Evolutionary conservation across 2,113 vertebrate species (phyloP), one percentile per base, ranked within the genome.

Genomic region (Suncus etruscus): DNA sequence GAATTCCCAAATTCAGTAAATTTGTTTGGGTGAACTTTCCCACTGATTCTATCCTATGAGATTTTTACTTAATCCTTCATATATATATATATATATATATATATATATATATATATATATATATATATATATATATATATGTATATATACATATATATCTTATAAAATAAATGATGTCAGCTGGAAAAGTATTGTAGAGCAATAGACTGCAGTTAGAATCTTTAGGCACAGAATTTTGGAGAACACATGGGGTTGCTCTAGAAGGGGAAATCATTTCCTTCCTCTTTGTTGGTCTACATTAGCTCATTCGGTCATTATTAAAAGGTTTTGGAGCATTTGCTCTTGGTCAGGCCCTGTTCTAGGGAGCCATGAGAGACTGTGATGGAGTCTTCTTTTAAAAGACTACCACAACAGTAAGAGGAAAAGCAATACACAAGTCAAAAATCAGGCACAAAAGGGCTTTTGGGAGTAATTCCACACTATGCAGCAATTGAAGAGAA

Each of bases 61-160:
- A 74, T 24, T 92, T 58, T 50, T 29, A 54, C 3, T 92, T 68
- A 81, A 73, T 89, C 82, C 31, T 91, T 83, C 11, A 25, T 32
- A 31, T 16, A 47, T 18, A 66, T 65, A n/a, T n/a, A n/a, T n/a
- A n/a, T n/a, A n/a, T n/a, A n/a, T n/a, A n/a, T n/a, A n/a, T n/a
- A n/a, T n/a, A n/a, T n/a, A n/a, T n/a, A n/a, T n/a, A n/a, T n/a
- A 47, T 18, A 66, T 65, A 25, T 32, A 31, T 16, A 47, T 18
- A 66, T 65, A 25, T 32, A 31, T 16, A 47, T 18, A 66, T 65
- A 25, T 32, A 31, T 16, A 47, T 18, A 66, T 65, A 25, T 32
- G 29, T 16, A 47, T 18, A 66, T 65, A 25, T 32, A 31, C 12
- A 47, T 18, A 66, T 65, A 80, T 22, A 4, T 14, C 51, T 61